Evolutionary conservation across 2,113 vertebrate species (phyloP), one percentile per base, ranked within the genome.

Genomic region (Vombatus ursinus): DNA sequence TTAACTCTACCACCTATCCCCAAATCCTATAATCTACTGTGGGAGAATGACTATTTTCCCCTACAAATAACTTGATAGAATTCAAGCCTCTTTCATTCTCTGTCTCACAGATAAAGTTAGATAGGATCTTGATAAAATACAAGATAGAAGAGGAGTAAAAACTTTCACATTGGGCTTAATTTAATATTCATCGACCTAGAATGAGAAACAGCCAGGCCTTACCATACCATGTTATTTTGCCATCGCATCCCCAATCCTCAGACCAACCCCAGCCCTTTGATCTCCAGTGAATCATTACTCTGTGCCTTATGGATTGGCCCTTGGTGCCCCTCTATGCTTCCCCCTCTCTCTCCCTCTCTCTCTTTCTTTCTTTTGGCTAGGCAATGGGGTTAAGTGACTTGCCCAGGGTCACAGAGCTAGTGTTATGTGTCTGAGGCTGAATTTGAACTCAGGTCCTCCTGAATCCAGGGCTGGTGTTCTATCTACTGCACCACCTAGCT

Each of bases 11-110:
- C 14, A 37, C 31, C 61, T 37, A 84, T 84, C n/a, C n/a, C n/a
- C n/a, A 44, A 0, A 3, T 19, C 8, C 44, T 2, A 3, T 2
- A 3, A 6, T 0, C 1, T 14, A 47, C n/a, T 0, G 0, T n/a
- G 11, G 3, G 22, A 52, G 37, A 25, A 19, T 23, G 8, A 0
- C 2, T 10, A 57, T 77, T 8, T 10, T 10, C 12, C 28, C 22
- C 52, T 37, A 8, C 37, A 22, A 24, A 77, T 1, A 6, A 8
- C 68, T 23, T 4, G 0, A 6, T 1, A 9, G 49, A 12, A 1
- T 8, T 47, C 16, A 0, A 12, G 25, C 54, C 44, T 3, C 4
- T 1, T 28, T 26, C 11, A 23, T 0, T 16, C 24, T 47, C 52
- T n/a, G 5, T 14, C 53, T 92, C 50, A 0, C 10, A 26, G 23